Percentiles rank a stretch among this genome's conserved stretches.
These are phyloP conservation scores for Tenodera sinensis DNA, from an alignment of 2,888 invertebrate species.

Conservation along the genomic window DNA sequence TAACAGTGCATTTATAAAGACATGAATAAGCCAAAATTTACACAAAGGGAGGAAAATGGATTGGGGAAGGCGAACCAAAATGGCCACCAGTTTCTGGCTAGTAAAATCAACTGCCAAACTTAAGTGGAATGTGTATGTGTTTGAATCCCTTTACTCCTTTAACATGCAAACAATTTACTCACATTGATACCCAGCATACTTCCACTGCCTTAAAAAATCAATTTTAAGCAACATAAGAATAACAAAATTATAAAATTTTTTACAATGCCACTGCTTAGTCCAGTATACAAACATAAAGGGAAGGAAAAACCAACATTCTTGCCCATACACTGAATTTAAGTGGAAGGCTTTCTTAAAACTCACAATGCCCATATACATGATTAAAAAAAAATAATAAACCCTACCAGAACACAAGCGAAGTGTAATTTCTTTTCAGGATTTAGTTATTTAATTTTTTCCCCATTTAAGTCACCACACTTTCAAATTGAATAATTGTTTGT, in stretches of 20 bases:
- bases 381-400: not conserved
- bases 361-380: constrained; percentile 7
- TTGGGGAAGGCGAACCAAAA: not conserved
- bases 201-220: constrained; percentile 2
- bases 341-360: not conserved
- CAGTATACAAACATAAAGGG: constrained; percentile 6
- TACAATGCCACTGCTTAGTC: not conserved
- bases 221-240: constrained; percentile 1
- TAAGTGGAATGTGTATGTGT: constrained; percentile 2
- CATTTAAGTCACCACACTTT: not conserved
- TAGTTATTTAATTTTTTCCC: not conserved
- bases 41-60: not conserved
- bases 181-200: not conserved
- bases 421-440: not conserved
- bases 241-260: not conserved
- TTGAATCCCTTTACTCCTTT: not conserved
- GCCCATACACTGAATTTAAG: not conserved
- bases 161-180: not conserved
- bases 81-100: not conserved
- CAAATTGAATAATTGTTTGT: not conserved
- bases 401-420: constrained; percentile 6
- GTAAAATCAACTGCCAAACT: not conserved
- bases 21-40: not conserved
- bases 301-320: not conserved
- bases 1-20: not conserved